Evolutionary conservation across 2,113 vertebrate species (phyloP).

Genomic region (Podarcis muralis): DNA sequence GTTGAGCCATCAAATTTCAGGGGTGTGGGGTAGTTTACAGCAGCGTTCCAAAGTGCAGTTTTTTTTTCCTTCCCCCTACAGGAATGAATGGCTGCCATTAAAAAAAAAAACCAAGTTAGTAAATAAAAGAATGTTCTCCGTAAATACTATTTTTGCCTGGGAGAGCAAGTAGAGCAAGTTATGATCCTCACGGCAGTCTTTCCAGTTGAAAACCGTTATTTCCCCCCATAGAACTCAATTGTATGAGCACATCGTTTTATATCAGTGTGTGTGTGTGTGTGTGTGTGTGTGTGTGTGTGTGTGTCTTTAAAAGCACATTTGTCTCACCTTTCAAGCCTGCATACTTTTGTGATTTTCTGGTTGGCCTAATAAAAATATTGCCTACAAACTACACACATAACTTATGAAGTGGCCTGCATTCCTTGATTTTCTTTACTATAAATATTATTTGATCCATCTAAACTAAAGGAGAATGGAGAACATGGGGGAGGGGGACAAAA

Average conservation of each 20-base stretch:
- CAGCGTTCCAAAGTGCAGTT: not conserved
- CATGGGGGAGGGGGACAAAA: not conserved
- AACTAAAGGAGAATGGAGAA: not conserved
- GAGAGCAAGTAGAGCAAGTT: not conserved
- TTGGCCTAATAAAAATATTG: too few relatives aligned
- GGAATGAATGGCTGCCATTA: not conserved
- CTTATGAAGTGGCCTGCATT: not conserved
- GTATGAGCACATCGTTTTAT: not conserved
- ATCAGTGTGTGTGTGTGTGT: not conserved
- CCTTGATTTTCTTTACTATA: not conserved
- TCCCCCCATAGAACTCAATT: not conserved
- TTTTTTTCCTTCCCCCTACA: not conserved
- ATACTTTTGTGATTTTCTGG: too few relatives aligned
- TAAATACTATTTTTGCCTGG: not conserved
- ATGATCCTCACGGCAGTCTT: not conserved
- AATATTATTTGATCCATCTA: not conserved
- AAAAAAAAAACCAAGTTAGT: not conserved
- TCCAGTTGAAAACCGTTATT: not conserved
- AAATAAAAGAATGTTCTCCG: not conserved
- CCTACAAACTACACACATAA: not conserved
- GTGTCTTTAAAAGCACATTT: not conserved
- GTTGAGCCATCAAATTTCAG: not conserved
- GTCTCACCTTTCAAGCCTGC: not conserved
- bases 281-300: not conserved
- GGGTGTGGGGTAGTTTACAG: not conserved